These are phyloP conservation scores for Tenualosa ilisha DNA, from an alignment of 2,797 vertebrate genomes.

Conservation along the genomic window DNA sequence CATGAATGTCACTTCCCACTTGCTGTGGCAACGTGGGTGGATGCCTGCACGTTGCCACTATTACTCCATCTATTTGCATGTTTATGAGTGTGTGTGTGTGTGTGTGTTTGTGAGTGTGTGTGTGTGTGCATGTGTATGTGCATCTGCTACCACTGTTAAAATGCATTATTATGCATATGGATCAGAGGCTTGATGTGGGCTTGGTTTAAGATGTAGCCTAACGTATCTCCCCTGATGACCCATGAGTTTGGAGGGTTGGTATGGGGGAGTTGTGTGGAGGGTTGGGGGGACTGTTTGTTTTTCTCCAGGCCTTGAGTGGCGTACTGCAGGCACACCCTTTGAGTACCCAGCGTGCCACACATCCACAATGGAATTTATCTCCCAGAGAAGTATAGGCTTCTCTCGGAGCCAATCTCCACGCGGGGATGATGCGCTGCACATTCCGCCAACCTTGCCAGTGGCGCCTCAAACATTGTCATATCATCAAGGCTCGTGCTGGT, in stretches of 20 bases:
- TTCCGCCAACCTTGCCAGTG: neutral
- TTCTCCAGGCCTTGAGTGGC: neutral
- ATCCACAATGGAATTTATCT: neutral
- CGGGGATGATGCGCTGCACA: neutral
- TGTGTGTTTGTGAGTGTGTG: neutral
- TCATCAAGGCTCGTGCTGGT: neutral
- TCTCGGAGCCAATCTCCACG: neutral
- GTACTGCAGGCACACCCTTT: neutral
- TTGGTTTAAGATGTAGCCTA: neutral
- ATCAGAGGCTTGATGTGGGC: neutral
- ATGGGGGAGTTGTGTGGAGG: neutral
- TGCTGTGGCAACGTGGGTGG: neutral
- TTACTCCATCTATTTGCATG: neutral
- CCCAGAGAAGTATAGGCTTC: neutral
- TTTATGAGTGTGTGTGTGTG: neutral
- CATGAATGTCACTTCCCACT: conserved; percentile 10
- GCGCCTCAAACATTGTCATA: neutral
- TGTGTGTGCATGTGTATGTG: neutral
- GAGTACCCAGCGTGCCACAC: neutral
- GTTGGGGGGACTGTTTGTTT: neutral
- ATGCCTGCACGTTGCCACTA: neutral
- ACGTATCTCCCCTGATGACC: neutral
- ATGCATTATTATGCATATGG: neutral
- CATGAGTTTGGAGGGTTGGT: neutral
- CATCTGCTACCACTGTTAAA: neutral